A percentile compares a stretch with the other conserved stretches of the same genome.
These are phyloP conservation scores for Disparrhopalites patrizii DNA, from an alignment of 2,888 invertebrate species.

Conservation along the genomic window DNA sequence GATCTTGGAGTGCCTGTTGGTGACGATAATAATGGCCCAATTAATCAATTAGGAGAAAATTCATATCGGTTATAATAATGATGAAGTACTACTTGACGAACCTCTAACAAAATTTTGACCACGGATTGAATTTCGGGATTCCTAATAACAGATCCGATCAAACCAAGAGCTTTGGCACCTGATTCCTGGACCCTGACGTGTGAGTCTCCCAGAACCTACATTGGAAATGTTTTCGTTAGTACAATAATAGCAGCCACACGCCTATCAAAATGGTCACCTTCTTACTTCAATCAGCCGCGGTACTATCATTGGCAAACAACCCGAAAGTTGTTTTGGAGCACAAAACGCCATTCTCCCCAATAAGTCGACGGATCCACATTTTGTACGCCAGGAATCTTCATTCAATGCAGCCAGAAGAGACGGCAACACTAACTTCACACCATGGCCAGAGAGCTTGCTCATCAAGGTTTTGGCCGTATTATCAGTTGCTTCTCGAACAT, in stretches of 20 bases:
- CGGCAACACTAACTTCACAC: slow-evolving; percentile 94
- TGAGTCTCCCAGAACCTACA: slow-evolving; percentile 75
- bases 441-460: slow-evolving; percentile 91
- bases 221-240: background rate
- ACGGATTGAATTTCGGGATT: slow-evolving; percentile 90
- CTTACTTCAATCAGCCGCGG: slow-evolving; percentile 90
- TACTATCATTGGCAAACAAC: slow-evolving; percentile 95
- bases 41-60: slow-evolving; percentile 52
- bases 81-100: background rate
- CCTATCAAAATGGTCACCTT: background rate
- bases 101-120: slow-evolving; percentile 38
- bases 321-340: slow-evolving; percentile 96
- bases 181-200: slow-evolving; percentile 95
- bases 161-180: slow-evolving; percentile 90
- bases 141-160: slow-evolving; percentile 95
- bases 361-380: slow-evolving; percentile 87
- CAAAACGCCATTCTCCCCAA: slow-evolving; percentile 98
- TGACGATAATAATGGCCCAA: too few relatives aligned
- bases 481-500: slow-evolving; percentile 93
- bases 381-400: slow-evolving; percentile 98
- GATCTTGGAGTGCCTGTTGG: slow-evolving; percentile 93
- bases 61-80: background rate
- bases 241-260: background rate
- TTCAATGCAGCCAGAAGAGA: slow-evolving; percentile 87
- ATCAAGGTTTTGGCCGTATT: slow-evolving; percentile 91